Base-by-base conservation (phyloP, 2,888 invertebrate genomes). In the Cabera pusaria region DNA sequence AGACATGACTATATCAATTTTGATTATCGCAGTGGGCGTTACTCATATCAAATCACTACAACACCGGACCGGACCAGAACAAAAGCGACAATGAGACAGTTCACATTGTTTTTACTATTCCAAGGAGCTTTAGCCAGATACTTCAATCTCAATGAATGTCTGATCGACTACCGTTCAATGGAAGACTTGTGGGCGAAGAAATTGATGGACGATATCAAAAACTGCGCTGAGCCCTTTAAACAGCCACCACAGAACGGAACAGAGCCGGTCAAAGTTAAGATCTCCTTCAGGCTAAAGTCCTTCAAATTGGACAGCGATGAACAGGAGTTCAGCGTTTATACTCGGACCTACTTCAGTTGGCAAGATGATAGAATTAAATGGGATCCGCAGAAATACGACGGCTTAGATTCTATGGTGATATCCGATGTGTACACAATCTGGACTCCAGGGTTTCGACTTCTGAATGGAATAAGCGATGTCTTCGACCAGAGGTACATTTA, bases 311-410 rank as follows among this genome's bases (percentile, higher is more conserved):
- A 58, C 12, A 50, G 47, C 6, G 40, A 54, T 0, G 45, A 59
- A 11, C 60, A 65, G 18, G 16, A 48, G 0, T 62, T 81, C 6
- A 28, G 41, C 0, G 32, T 62, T 0, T 38, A 52, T 5, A 54
- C 39, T 1, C 55, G 55, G 62, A 41, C 54, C 6, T 16, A 24
- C 0, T 2, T 66, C 0, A 1, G 12, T 0, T 75, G 70, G 69
- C 21, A n/a, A 0, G 69, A 75, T 6, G 27, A 52, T 0, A 53
- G 68, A n/a, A 40, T 72, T 1, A 48, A 44, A 31, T 75, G 75
- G 75, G 49, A 72, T n/a, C 56, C 58, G 0, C 40, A 33, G 1
- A 52, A 64, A 17, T 68, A 63, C 28, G 55, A 49, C 6, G 66
- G 61, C 0, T 17, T 73, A 0, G 21, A 52, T n/a, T n/a, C n/a